Evolutionary conservation across 2,797 vertebrate species (phyloP).

Genomic region (Bradypus variegatus): DNA sequence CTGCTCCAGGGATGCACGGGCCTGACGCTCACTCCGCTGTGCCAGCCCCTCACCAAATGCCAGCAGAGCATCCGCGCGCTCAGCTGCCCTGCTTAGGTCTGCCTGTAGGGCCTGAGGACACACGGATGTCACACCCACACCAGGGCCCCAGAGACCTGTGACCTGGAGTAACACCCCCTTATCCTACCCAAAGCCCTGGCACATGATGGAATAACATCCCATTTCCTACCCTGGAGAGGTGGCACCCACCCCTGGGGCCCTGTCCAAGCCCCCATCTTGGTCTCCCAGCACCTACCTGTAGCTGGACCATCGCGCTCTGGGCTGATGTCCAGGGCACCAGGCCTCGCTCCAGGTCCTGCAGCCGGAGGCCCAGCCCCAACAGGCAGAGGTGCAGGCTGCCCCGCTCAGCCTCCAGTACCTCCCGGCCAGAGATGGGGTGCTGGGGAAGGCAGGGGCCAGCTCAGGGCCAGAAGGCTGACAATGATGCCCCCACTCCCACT

Average conservation of each 20-base stretch:
- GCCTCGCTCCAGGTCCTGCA: slow-evolving; percentile 77
- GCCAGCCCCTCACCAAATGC: slow-evolving; percentile 76
- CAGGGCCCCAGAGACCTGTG: background rate
- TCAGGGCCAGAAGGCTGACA: background rate
- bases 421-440: slow-evolving; percentile 74
- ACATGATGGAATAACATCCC: background rate
- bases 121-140: background rate
- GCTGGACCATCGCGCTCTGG: slow-evolving; percentile 50
- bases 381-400: slow-evolving; percentile 78
- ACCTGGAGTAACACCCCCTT: background rate
- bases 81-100: slow-evolving; percentile 74
- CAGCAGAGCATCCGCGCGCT: slow-evolving; percentile 74
- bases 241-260: background rate
- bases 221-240: background rate
- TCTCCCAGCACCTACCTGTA: slow-evolving; percentile 73
- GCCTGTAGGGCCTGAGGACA: slow-evolving; percentile 76
- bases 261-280: background rate
- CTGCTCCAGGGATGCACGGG: slow-evolving; percentile 73
- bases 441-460: slow-evolving; percentile 47
- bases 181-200: background rate
- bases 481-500: background rate
- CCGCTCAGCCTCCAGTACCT: slow-evolving; percentile 78
- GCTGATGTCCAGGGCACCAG: slow-evolving; percentile 60
- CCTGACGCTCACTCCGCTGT: slow-evolving; percentile 71
- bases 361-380: slow-evolving; percentile 76